Percentiles rank a stretch among this genome's conserved stretches.
Conservation (phyloP, 2,113 vertebrate genomes). For the Gobiocypris rarus region DNA sequence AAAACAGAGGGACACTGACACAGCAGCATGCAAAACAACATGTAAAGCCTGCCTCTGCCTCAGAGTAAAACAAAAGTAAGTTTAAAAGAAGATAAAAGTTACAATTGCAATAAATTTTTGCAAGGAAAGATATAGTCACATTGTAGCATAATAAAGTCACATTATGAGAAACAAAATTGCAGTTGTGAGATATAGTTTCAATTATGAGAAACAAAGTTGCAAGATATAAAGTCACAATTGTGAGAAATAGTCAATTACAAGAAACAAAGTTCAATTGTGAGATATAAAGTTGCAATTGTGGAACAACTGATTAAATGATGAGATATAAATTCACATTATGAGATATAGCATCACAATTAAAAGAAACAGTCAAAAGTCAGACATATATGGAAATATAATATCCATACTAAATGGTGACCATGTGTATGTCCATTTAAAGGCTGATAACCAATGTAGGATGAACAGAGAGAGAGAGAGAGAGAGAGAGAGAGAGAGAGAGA, state of each 20-base stretch:
- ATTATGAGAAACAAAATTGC: too few species aligned
- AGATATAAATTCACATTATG: too few species aligned
- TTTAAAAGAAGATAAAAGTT: not conserved
- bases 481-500: constrained; percentile 27
- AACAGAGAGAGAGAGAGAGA: constrained; percentile 32
- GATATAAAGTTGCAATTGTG: too few species aligned
- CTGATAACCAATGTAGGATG: not conserved
- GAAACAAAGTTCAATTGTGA: too few species aligned
- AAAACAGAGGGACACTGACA: not conserved
- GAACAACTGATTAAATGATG: too few species aligned
- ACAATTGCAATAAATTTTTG: too few species aligned
- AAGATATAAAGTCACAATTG: too few species aligned
- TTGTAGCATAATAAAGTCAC: too few species aligned
- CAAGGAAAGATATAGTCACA: too few species aligned
- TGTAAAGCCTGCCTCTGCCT: not conserved
- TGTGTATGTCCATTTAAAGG: not conserved
- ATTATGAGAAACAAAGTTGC: too few species aligned
- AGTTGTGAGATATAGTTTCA: too few species aligned
- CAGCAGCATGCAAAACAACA: not conserved
- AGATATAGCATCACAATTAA: not conserved
- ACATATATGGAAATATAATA: not conserved
- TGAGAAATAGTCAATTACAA: too few species aligned
- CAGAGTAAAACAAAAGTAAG: not conserved
- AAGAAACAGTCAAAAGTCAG: not conserved
- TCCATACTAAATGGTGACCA: not conserved